Percentiles rank a stretch among this genome's conserved stretches.
phyloP scores from a whole-genome alignment of 2,888 invertebrate species.

The Conus canariensis region DNA sequence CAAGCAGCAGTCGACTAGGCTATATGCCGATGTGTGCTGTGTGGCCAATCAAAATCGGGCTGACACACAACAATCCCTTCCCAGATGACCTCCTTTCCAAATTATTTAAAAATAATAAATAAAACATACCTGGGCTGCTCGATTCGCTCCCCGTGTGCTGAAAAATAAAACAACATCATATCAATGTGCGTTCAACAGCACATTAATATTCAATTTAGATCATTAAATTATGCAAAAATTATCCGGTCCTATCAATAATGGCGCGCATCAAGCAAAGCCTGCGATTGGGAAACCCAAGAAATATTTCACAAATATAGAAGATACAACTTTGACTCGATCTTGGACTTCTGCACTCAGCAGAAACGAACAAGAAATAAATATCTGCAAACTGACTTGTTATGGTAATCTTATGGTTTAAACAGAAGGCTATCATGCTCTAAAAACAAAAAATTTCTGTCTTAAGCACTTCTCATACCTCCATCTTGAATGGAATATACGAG shows the following conservation, averaged over 20 bases:
- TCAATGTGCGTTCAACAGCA: neutral
- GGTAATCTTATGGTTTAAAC: constrained; percentile 33
- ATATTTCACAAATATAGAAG: neutral
- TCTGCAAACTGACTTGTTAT: constrained; percentile 49
- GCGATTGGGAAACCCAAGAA: constrained; percentile 3
- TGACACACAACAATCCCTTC: neutral
- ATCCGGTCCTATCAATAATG: constrained; percentile 32
- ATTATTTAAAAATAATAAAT: neutral
- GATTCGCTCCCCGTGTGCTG: constrained; percentile 71
- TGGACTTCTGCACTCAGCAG: neutral
- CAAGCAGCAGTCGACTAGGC: neutral
- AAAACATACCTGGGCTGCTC: constrained; percentile 71
- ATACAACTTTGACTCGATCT: neutral
- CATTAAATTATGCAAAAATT: neutral
- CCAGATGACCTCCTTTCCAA: constrained; percentile 19
- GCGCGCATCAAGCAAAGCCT: constrained; percentile 20
- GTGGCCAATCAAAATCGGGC: constrained; percentile 19
- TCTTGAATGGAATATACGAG: constrained; percentile 59
- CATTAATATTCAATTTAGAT: neutral
- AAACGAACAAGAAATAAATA: constrained; percentile 44
- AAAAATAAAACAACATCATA: constrained; percentile 46
- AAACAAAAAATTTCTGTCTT: constrained; percentile 51
- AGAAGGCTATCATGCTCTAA: constrained; percentile 47
- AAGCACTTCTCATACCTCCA: constrained; percentile 71
- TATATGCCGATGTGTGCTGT: neutral